Evolutionary conservation across 2,888 invertebrate genomes (phyloP).

Genomic region (Rhyacophila evoluta): DNA sequence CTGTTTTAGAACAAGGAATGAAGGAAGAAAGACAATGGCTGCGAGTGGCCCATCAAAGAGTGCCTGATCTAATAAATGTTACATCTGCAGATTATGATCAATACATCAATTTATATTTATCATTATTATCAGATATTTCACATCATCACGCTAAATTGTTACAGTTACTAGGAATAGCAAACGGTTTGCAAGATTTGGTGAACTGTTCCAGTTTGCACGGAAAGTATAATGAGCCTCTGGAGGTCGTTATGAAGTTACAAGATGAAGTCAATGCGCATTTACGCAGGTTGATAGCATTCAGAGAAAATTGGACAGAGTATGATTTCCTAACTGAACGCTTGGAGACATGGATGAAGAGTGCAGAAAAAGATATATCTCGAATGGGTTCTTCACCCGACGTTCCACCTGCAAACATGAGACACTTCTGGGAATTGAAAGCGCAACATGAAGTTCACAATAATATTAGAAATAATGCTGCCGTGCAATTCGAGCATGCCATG

Average conservation of each 20-base stretch:
- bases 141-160: conserved; percentile 84
- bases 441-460: conserved; percentile 87
- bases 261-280: conserved; percentile 82
- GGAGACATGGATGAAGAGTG: conserved; percentile 81
- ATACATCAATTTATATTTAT: conserved; percentile 85
- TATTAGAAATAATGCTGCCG: conserved; percentile 78
- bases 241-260: conserved; percentile 78
- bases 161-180: conserved; percentile 79
- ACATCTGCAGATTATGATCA: conserved; percentile 88
- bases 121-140: conserved; percentile 81
- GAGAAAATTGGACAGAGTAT: conserved; percentile 82
- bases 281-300: conserved; percentile 79
- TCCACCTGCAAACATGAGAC: conserved; percentile 79
- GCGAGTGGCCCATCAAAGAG: conserved; percentile 84
- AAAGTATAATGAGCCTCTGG: conserved; percentile 78
- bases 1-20: conserved; percentile 82
- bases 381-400: conserved; percentile 75
- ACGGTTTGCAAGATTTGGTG: conserved; percentile 79
- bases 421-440: conserved; percentile 91
- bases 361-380: conserved; percentile 77
- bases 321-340: conserved; percentile 80
- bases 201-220: conserved; percentile 81
- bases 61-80: conserved; percentile 83
- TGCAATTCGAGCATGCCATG: conserved; percentile 81
- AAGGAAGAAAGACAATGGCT: conserved; percentile 87